Evolutionary conservation across 2,113 vertebrate genomes (phyloP).

Genomic region (Pleuronectes platessa): DNA sequence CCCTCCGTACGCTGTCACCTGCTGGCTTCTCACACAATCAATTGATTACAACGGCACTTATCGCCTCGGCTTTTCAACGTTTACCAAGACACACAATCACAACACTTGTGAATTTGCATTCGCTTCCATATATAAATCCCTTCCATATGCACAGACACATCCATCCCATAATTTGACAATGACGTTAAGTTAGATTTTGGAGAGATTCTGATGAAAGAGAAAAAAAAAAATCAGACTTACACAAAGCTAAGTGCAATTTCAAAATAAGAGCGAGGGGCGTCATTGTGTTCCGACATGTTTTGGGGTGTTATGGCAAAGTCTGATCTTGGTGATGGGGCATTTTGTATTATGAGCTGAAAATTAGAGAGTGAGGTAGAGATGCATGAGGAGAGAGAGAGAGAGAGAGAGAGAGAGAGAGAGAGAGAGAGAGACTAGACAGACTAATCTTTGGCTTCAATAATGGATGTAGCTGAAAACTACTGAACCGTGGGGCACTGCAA

Average conservation of each 20-base stretch:
- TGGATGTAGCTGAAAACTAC: slow-evolving; percentile 70
- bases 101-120: slow-evolving; percentile 55
- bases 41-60: slow-evolving; percentile 62
- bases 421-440: slow-evolving; percentile 60
- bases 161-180: slow-evolving; percentile 4
- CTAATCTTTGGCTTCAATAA: slow-evolving; percentile 74
- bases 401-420: slow-evolving; percentile 23
- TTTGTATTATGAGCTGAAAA: slow-evolving; percentile 50
- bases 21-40: slow-evolving; percentile 70
- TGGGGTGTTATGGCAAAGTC: slow-evolving; percentile 11
- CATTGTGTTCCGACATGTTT: slow-evolving; percentile 1
- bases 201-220: not conserved
- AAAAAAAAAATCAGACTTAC: slow-evolving; percentile 1
- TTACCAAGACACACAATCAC: slow-evolving; percentile 45
- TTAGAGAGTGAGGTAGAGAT: slow-evolving; percentile 42
- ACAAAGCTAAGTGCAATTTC: slow-evolving; percentile 11
- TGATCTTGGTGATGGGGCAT: slow-evolving; percentile 25
- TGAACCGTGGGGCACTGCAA: slow-evolving; percentile 67
- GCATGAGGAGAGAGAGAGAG: slow-evolving; percentile 34
- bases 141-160: not conserved
- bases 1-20: slow-evolving; percentile 49
- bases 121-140: slow-evolving; percentile 12
- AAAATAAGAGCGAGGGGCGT: slow-evolving; percentile 13
- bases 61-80: slow-evolving; percentile 41
- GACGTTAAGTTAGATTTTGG: slow-evolving; percentile 7